These are phyloP conservation scores for Enteromius trimaculatus DNA, from an alignment of 2,797 vertebrate species.

Conservation along the genomic window DNA sequence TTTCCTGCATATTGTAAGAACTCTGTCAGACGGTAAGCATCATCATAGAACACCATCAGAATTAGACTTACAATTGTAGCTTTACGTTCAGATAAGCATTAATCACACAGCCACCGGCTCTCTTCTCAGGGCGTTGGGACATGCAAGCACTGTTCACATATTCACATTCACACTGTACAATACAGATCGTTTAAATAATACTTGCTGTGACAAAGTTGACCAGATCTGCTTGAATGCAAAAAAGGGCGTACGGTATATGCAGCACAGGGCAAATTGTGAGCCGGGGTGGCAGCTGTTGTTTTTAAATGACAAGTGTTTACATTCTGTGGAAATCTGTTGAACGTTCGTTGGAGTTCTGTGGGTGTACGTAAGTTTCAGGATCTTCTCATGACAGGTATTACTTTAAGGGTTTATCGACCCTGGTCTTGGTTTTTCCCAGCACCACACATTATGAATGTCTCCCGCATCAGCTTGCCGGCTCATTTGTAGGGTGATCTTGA, in stretches of 20 bases:
- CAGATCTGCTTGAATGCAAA: no score
- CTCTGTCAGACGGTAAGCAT: conserved; percentile 90
- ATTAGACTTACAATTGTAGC: neutral
- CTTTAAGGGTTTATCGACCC: neutral
- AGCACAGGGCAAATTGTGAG: neutral
- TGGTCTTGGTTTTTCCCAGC: neutral
- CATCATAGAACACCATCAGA: neutral
- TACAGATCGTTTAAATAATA: neutral
- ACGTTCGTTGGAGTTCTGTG: neutral
- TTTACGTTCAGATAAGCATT: neutral
- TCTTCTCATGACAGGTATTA: neutral
- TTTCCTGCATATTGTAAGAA: conserved; percentile 90
- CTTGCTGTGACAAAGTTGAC: no score
- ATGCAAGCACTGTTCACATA: neutral
- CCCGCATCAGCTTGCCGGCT: neutral
- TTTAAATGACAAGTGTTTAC: neutral
- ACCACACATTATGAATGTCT: neutral
- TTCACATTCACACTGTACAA: neutral
- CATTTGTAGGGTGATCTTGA: neutral
- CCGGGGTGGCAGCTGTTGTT: neutral
- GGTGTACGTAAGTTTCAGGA: neutral
- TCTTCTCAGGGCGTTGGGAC: neutral
- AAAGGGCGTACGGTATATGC: neutral
- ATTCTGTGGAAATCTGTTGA: neutral
- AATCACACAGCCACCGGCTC: neutral